Conservation (phyloP, 2,888 invertebrate genomes). For the Cephus pygmeus region DNA sequence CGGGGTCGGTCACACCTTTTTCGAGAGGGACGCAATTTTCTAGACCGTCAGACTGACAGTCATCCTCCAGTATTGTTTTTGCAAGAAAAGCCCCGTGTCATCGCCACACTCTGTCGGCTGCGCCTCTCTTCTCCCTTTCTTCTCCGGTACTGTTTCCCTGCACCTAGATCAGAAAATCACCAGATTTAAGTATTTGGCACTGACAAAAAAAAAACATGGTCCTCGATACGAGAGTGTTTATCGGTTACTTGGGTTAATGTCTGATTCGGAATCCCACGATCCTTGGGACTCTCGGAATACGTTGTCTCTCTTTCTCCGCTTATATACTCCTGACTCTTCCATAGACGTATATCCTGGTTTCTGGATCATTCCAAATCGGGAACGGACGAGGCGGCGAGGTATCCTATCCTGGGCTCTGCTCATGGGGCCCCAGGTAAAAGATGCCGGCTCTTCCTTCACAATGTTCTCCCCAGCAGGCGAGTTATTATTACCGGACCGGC, state of each 20-base stretch:
- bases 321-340: neutral
- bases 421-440: constrained; percentile 1
- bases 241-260: no score
- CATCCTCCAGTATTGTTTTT: constrained; percentile 58
- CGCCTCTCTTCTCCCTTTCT: neutral
- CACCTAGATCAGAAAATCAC: no score
- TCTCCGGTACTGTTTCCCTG: neutral
- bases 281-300: no score
- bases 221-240: no score
- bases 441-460: neutral
- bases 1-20: constrained; percentile 61
- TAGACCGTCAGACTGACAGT: constrained; percentile 45
- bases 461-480: constrained; percentile 37
- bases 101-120: constrained; percentile 23
- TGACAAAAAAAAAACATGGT: no score
- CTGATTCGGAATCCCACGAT: no score
- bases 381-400: neutral
- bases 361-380: neutral
- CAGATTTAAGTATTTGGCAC: no score
- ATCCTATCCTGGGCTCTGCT: neutral
- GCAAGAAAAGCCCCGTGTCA: constrained; percentile 53
- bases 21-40: constrained; percentile 44
- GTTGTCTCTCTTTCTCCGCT: neutral
- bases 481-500: constrained; percentile 52
- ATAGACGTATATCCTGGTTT: no score